phyloP scores from a whole-genome alignment of 2,797 vertebrate genomes.

The Synaphobranchus kaupii region DNA sequence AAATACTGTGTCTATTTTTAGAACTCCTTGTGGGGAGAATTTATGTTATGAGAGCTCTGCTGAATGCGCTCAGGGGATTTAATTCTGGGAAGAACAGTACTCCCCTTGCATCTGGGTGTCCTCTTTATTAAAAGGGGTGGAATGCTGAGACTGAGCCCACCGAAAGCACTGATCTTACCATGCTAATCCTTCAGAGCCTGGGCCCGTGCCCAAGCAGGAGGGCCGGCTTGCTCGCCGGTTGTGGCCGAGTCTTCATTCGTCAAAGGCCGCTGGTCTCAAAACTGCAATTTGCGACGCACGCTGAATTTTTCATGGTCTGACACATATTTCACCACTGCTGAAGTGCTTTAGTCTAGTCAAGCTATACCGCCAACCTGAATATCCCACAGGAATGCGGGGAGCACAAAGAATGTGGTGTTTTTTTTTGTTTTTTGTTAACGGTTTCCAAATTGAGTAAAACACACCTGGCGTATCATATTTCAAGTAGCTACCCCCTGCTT shows the following conservation, averaged over 20 bases:
- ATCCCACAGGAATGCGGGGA: background rate
- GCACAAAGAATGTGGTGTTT: background rate
- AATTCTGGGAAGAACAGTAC: background rate
- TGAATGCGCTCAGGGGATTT: background rate
- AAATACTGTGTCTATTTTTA: background rate
- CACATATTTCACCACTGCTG: background rate
- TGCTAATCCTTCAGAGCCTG: background rate
- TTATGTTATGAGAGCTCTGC: background rate
- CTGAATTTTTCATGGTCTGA: constrained; percentile 1
- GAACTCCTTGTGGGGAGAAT: background rate
- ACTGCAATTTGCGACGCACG: background rate
- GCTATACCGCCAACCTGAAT: background rate
- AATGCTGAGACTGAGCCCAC: background rate
- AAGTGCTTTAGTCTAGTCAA: background rate
- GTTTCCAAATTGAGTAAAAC: background rate
- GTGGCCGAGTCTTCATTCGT: background rate
- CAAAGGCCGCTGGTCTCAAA: background rate
- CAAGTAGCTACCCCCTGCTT: background rate
- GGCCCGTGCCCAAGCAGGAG: background rate
- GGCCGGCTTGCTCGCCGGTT: background rate
- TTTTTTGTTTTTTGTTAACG: background rate
- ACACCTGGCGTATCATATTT: background rate
- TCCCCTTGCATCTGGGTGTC: background rate
- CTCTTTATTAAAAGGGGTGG: background rate
- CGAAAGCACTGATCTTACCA: background rate